Evolutionary conservation across 1,140 invertebrate species (phyloP), one percentile per base, ranked within the genome.

Genomic region (Aphis gossypii): DNA sequence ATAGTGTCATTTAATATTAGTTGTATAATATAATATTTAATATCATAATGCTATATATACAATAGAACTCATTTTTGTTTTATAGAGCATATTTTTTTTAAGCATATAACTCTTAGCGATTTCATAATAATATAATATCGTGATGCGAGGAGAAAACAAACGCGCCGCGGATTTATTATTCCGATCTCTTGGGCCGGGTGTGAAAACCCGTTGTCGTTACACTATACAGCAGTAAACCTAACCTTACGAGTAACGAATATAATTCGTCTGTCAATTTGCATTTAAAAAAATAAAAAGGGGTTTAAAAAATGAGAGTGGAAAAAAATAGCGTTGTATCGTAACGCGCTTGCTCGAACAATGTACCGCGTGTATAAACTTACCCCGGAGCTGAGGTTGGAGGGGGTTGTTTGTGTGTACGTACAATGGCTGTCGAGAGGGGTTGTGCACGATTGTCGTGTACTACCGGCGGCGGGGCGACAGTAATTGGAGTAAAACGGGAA

Each of bases 401-500:
- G 84, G 25, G 51, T n/a, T 56, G n/a, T 89, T 44, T 68, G 56
- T 91, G 56, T n/a, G 48, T 30, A 3, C 35, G 8, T 38, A 89
- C 87, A 89, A 89, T 89, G 87, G 48, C 87, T 35, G 90, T 92
- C 60, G 90, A 82, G 56, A 82, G 44, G 68, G 89, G 89, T 68
- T 11, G 60, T 30, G 60, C 23, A 2, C 68, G 60, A 82, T 82
- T 91, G 90, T 88, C 35, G 88, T 38, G 48, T 86, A n/a, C 60
- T 76, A n/a, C 44, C 23, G 84, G 35, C 54, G 51, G 23, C 48
- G 89, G 89, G 38, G 89, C 38, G 38, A 93, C 82, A 82, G 92
- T 93, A 93, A 93, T 93, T 93, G 92, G 92, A 93, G 92, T 93
- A 93, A 93, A 93, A 93, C 41, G 82, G 48, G 82, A 93, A 30